Percentiles rank a stretch among this genome's conserved stretches.
Conservation (phyloP, 1,140 invertebrate species). For the Heliconius nattereri region DNA sequence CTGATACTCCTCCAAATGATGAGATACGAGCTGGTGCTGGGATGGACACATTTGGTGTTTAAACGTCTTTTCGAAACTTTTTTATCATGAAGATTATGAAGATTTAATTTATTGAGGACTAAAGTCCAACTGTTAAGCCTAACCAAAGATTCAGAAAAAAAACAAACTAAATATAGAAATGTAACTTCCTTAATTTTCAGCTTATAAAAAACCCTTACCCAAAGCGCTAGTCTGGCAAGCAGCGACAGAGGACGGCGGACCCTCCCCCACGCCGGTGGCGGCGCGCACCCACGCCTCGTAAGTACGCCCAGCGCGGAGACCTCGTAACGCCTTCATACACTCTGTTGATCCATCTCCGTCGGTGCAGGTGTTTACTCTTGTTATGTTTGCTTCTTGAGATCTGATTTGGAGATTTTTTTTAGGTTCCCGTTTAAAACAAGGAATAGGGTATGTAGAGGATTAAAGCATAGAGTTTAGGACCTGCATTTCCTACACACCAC, state of each 20-base stretch:
- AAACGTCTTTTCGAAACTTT: background rate
- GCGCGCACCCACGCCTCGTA: constrained; percentile 94
- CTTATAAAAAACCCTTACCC: constrained; percentile 48
- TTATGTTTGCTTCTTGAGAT: constrained; percentile 82
- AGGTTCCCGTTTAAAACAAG: background rate
- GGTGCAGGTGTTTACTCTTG: constrained; percentile 66
- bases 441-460: no score
- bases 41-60: background rate
- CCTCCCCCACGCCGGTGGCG: constrained; percentile 89
- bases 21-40: constrained; percentile 77
- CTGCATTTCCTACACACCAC: no score
- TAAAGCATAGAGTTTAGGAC: no score
- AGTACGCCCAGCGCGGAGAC: constrained; percentile 85
- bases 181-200: no score
- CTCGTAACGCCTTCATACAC: constrained; percentile 81
- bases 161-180: no score
- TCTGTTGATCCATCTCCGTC: constrained; percentile 62
- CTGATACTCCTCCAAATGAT: constrained; percentile 73
- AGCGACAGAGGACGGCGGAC: constrained; percentile 79
- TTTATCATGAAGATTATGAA: background rate
- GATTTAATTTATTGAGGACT: no score
- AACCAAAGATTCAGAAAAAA: no score
- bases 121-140: no score
- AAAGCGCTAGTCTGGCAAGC: constrained; percentile 74
- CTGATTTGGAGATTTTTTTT: constrained; percentile 44